Base-by-base conservation (phyloP, 2,113 vertebrate genomes). In the Myrmecophaga tridactyla region DNA sequence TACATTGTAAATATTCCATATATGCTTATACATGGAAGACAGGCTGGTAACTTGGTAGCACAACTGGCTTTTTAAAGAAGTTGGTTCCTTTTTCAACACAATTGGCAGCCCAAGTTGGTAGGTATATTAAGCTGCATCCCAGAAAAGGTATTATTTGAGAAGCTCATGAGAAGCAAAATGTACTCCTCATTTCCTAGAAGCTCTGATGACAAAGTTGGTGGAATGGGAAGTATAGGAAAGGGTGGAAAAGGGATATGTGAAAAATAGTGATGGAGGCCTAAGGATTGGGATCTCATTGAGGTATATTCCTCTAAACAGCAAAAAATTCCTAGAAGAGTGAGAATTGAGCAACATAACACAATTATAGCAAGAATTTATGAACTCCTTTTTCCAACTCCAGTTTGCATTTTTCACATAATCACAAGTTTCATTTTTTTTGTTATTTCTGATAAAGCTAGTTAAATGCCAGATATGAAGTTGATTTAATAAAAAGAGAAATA, bases 181-280 rank as follows among this genome's bases (percentile, higher is more conserved):
- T 56, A 2, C 6, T 93, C 25, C 8, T 95, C 60, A n/a, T 78
- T 97, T 92, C 29, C 70, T 88, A 90, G 51, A 60, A 93, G 73
- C 14, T 23, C 7, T 13, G 9, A 31, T 77, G 67, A 67, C 18
- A 90, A 65, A 88, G n/a, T 72, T 51, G 3, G 75, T 14, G 76
- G 18, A 58, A 90, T 65, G 4, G 7, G 7, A 63, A 87, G 21
- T 80, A 17, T 39, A 18, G 14, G 34, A 31, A 94, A 94, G 41
- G 69, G 11, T 96, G 1, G 18, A 1, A 53, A 8, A 96, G 1
- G 18, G 2, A 53, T 60, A 41, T 82, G 31, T n/a, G 21, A 90
- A 81, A 96, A 84, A 63, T 75, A 89, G 81, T n/a, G 46, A 56
- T 92, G 29, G 81, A 51, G 11, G n/a, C 20, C 58, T 81, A 90